Evolutionary conservation across 2,113 vertebrate genomes (phyloP).

Genomic region (Megaceryle maxima): DNA sequence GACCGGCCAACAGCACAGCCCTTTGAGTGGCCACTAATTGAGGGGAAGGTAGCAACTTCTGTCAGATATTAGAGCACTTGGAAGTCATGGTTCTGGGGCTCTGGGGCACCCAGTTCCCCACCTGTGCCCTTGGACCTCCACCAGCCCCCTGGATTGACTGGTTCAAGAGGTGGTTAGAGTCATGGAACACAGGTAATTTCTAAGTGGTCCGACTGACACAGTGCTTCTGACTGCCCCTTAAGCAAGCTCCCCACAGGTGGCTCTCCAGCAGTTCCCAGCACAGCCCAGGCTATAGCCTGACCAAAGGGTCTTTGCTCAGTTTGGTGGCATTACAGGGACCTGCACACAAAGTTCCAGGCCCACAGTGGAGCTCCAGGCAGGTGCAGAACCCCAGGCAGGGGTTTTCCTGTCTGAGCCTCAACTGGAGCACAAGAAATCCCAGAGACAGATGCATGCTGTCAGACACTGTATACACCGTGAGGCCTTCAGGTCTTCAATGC

Average conservation of each 20-base stretch:
- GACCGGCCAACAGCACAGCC: not conserved
- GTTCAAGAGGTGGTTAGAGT: too few species aligned
- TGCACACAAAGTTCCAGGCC: not conserved
- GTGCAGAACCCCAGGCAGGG: not conserved
- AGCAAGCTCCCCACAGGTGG: not conserved
- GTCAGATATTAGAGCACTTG: not conserved
- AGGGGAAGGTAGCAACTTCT: not conserved
- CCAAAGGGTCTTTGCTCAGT: not conserved
- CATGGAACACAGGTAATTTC: accelerated
- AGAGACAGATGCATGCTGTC: accelerated
- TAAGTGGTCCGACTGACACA: not conserved
- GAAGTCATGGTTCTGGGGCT: not conserved
- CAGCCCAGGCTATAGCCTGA: not conserved
- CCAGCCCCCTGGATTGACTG: not conserved
- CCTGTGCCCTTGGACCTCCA: not conserved
- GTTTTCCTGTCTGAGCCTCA: not conserved
- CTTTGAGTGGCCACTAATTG: not conserved
- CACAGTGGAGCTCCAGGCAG: not conserved
- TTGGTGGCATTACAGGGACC: not conserved
- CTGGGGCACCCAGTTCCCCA: not conserved
- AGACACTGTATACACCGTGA: accelerated
- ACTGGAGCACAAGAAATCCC: not conserved
- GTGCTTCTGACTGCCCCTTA: not conserved
- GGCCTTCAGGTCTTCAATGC: not conserved
- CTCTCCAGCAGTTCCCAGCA: not conserved